Conservation (phyloP, 2,113 vertebrate genomes). For the Nibea albiflora region DNA sequence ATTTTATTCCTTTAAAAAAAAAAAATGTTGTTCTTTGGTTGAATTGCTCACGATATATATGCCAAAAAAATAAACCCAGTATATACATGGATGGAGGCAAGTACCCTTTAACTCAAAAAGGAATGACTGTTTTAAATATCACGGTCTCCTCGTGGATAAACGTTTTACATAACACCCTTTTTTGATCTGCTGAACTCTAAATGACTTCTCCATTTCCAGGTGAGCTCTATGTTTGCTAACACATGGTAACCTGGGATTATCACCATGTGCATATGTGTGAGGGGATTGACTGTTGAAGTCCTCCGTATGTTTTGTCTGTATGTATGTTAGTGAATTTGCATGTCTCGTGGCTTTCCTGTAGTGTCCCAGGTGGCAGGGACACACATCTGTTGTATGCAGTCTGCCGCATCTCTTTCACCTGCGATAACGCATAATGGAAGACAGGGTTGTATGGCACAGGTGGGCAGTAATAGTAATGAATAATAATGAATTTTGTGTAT, state of each 20-base stretch:
- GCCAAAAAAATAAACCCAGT: background rate
- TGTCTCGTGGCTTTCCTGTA: constrained; percentile 5
- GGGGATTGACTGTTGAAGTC: constrained; percentile 42
- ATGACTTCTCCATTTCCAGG: constrained; percentile 38
- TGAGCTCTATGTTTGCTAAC: constrained; percentile 46
- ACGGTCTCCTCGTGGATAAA: background rate
- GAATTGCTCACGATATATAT: background rate
- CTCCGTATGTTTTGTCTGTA: background rate
- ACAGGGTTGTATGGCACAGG: background rate
- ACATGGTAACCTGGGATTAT: constrained; percentile 61
- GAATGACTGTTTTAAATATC: background rate
- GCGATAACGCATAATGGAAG: background rate
- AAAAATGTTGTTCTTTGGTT: background rate
- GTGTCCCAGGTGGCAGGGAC: too few relatives aligned
- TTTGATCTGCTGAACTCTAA: constrained; percentile 21
- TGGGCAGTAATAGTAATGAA: too few relatives aligned
- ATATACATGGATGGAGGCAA: background rate
- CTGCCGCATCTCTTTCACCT: background rate
- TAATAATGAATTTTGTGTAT: too few relatives aligned
- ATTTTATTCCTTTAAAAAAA: background rate
- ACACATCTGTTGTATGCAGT: background rate
- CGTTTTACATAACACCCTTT: background rate
- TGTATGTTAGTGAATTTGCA: background rate
- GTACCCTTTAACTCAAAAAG: background rate
- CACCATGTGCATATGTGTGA: constrained; percentile 14